Percentiles rank a stretch among this genome's conserved stretches.
Evolutionary conservation across 2,113 vertebrate species (phyloP).

Genomic region (Rhombomys opimus): DNA sequence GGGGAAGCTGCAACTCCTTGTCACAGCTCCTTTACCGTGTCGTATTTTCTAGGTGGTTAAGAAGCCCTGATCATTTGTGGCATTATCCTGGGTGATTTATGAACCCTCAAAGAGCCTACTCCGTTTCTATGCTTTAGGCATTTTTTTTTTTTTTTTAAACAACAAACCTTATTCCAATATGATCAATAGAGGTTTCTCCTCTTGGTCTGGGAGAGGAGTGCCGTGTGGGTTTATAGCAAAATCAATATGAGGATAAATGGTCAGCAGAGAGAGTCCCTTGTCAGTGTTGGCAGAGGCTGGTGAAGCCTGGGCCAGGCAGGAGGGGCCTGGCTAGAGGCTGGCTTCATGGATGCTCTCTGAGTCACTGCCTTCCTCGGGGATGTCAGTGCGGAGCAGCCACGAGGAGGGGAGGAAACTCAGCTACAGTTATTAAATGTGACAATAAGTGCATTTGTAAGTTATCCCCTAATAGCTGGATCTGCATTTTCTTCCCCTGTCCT

Average conservation of each 20-base stretch:
- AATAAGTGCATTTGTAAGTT: constrained; percentile 14
- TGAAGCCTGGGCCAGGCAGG: constrained; percentile 45
- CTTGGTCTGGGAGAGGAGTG: constrained; percentile 79
- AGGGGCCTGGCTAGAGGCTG: neutral
- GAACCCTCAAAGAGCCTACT: constrained; percentile 85
- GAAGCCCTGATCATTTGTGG: constrained; percentile 85
- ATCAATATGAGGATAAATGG: constrained; percentile 89
- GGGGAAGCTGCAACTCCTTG: constrained; percentile 80
- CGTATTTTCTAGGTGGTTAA: constrained; percentile 87
- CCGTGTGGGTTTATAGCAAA: constrained; percentile 86
- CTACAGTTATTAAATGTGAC: constrained; percentile 13
- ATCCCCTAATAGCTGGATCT: constrained; percentile 25
- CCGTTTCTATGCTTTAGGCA: constrained; percentile 88
- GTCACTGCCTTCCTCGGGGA: accelerated
- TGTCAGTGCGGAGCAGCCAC: accelerated
- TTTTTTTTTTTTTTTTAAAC: constrained; percentile 81
- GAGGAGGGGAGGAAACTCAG: neutral
- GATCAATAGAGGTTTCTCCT: constrained; percentile 86
- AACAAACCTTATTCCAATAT: constrained; percentile 87
- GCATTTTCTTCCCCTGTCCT: neutral
- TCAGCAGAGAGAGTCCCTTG: constrained; percentile 81
- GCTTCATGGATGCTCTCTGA: no score
- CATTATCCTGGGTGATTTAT: constrained; percentile 88
- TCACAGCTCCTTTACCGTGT: constrained; percentile 85
- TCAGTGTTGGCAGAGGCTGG: constrained; percentile 69